Percentiles rank a stretch among this genome's conserved stretches.
These are phyloP conservation scores for Rotaria magnacalcarata DNA, from an alignment of 2,888 invertebrate species.

Conservation along the genomic window DNA sequence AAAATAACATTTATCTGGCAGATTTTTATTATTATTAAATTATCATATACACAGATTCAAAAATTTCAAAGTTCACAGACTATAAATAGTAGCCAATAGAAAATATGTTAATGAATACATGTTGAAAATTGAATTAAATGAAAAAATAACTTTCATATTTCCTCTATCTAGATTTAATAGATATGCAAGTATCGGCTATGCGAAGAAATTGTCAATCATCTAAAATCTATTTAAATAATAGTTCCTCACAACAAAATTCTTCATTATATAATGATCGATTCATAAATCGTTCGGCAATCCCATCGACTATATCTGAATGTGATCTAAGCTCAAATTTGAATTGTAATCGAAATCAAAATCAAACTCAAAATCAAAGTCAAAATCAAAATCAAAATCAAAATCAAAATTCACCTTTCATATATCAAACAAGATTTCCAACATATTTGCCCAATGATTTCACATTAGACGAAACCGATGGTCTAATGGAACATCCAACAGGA, in stretches of 20 bases:
- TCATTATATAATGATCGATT: neutral
- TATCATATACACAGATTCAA: too few relatives aligned
- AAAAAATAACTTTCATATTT: too few relatives aligned
- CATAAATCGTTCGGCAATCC: neutral
- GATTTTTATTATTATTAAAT: too few relatives aligned
- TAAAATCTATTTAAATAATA: neutral
- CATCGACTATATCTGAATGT: neutral
- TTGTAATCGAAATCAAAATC: neutral
- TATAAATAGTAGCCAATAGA: too few relatives aligned
- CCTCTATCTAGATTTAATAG: neutral
- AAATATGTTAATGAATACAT: too few relatives aligned
- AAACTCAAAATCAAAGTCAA: neutral
- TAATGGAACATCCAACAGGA: neutral
- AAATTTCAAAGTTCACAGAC: too few relatives aligned
- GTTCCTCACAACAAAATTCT: neutral
- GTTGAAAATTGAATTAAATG: too few relatives aligned
- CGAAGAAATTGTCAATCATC: neutral
- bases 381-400: neutral
- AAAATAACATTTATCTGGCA: too few relatives aligned
- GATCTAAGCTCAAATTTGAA: neutral
- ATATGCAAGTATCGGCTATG: neutral
- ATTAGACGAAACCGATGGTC: neutral
- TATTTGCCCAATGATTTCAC: neutral
- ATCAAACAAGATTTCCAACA: neutral
- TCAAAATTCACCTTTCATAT: neutral